Evolutionary conservation across 1,140 invertebrate genomes (phyloP), one percentile per base, ranked within the genome.

Genomic region (Eubasilissa regina): DNA sequence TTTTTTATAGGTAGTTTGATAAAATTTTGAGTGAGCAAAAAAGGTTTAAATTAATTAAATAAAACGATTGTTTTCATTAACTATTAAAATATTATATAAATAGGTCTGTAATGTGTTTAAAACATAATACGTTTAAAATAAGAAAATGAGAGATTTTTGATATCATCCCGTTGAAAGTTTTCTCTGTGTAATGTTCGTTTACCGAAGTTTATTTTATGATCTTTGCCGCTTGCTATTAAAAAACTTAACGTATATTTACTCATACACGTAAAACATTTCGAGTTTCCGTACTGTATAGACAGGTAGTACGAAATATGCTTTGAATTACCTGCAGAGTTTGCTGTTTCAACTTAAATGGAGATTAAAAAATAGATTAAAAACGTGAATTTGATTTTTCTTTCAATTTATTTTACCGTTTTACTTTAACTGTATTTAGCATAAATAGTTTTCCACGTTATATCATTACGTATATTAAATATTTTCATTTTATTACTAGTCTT

Each of bases 141-240:
- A 6, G 25, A 35, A 35, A 51, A 51, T 13, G 1, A 25, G 11
- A 64, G 35, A 64, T 12, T 43, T 43, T 64, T n/a, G 60, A 43
- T n/a, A 35, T 64, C 25, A 64, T 43, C 3, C 35, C 60, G 10
- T 25, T 62, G 1, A 25, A 0, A 44, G 35, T 13, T 64, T 64
- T 64, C 35, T 8, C n/a, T 3, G 35, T 0, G 10, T n/a, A 3
- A 3, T 35, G 10, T 51, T 51, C 11, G 11, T 21, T 43, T 25
- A 25, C 35, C 25, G 10, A 64, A 64, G 25, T 64, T 64, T 64
- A 10, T 44, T 0, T 64, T 64, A 64, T 25, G 60, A 9, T 21
- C 21, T 43, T 64, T 13, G 19, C 12, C 13, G n/a, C 4, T 35
- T 13, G 35, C 21, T 64, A 64, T 64, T 64, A 64, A 64, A 64